Evolutionary conservation across 2,888 invertebrate species (phyloP), one percentile per base, ranked within the genome.

Genomic region (Anodontia alba): DNA sequence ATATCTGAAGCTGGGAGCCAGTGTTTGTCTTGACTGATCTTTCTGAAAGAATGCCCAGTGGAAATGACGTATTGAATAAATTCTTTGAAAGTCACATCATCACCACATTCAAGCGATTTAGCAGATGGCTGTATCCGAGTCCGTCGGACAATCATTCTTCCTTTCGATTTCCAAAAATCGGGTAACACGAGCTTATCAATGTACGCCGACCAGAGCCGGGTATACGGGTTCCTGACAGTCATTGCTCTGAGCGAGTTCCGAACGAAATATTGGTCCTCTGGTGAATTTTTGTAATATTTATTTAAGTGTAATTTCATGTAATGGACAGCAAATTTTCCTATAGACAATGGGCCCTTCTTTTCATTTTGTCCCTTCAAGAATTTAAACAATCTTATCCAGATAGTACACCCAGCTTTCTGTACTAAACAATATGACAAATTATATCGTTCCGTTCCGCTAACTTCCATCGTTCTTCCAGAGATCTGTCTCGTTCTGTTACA

Each of bases 181-280:
- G 90, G 90, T 15, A 91, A 81, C 31, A 87, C 75, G 1, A 90
- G 72, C 72, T 91, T 91, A 74, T 91, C 90, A 49, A 91, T 80
- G 68, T 88, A 91, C 0, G 87, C 88, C 12, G 90, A 89, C 83
- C 89, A 88, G 20, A 91, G 78, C 17, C 90, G 78, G 10, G 89
- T 85, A 76, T 83, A 91, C 0, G 91, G 91, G 66, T 91, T 78
- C 7, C 91, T 72, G 0, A 87, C 84, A 2, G 89, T 88, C 72
- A 90, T 87, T 20, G 86, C 76, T 26, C 86, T 36, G 20, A 71
- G 73, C 8, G 83, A 78, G 43, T 76, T 77, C 29, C n/a, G 46
- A 7, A 85, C 26, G 36, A 87, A 78, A 0, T 31, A n/a, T 7
- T 42, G 17, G 51, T 77, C 78, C 26, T 51, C 17, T 7, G 57